Conservation (phyloP, 2,113 vertebrate species). For the Petaurus breviceps region DNA sequence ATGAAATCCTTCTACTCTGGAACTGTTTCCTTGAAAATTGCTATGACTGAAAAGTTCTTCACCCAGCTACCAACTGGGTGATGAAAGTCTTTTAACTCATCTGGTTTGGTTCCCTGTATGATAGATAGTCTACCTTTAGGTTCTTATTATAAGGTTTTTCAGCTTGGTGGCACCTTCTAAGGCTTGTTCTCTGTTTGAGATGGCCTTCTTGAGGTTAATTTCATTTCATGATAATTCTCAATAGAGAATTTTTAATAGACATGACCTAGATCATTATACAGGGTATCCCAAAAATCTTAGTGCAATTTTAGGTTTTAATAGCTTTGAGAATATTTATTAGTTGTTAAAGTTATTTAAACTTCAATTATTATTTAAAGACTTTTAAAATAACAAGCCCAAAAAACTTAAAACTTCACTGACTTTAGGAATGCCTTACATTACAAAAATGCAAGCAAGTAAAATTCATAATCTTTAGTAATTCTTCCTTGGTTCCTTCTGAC, state of each 20-base stretch:
- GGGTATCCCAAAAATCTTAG: background rate
- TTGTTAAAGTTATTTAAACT: background rate
- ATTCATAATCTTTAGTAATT: background rate
- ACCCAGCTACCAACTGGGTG: background rate
- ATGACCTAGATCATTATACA: background rate
- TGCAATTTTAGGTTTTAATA: background rate
- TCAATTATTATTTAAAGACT: background rate
- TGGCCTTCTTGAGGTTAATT: background rate
- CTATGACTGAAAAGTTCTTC: background rate
- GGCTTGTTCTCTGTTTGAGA: background rate
- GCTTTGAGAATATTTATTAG: background rate
- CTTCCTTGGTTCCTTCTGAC: background rate
- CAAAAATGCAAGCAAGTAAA: background rate
- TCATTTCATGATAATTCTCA: background rate
- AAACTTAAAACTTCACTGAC: background rate
- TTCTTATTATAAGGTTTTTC: background rate
- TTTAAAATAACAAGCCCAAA: background rate
- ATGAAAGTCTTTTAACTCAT: background rate
- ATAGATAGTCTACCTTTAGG: background rate
- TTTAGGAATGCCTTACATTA: background rate
- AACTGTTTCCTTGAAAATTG: background rate
- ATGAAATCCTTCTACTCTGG: background rate
- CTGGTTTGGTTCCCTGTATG: background rate
- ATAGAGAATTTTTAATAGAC: background rate
- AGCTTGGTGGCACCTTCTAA: background rate